Conservation (phyloP, 2,113 vertebrate genomes). For the Spermophilus dauricus region DNA sequence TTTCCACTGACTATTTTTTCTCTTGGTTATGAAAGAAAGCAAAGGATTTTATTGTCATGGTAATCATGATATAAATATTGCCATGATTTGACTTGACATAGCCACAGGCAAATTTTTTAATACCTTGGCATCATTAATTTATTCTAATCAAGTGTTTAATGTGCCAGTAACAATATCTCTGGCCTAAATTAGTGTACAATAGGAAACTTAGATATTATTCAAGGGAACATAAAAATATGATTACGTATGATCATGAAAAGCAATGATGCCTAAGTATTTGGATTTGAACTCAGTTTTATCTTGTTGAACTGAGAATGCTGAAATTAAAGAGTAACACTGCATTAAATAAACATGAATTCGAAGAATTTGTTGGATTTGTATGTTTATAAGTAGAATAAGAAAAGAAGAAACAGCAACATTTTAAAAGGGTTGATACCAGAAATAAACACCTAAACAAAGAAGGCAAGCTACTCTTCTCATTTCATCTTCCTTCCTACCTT, state of each 20-base stretch:
- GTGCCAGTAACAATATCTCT: constrained; percentile 27
- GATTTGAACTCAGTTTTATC: not conserved
- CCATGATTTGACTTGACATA: constrained; percentile 40
- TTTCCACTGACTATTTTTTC: not conserved
- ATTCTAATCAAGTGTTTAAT: constrained; percentile 8
- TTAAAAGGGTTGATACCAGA: not conserved
- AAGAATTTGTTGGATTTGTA: not conserved
- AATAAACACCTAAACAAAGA: not conserved
- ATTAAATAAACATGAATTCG: not conserved
- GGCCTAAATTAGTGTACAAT: not conserved
- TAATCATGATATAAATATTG: not conserved
- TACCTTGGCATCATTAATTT: constrained; percentile 24
- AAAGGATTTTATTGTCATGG: not conserved
- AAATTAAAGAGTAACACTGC: not conserved
- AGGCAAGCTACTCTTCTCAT: not conserved
- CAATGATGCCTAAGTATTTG: not conserved
- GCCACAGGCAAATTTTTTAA: not conserved
- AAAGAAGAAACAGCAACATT: not conserved
- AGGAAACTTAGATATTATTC: not conserved
- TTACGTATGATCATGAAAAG: not conserved
- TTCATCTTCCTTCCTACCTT: not conserved
- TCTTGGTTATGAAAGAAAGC: constrained; percentile 24
- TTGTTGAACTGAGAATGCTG: not conserved
- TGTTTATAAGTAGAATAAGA: not conserved
- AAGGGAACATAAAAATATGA: not conserved